Evolutionary conservation across 2,888 invertebrate species (phyloP).

Genomic region (Falcaria lacertinaria): DNA sequence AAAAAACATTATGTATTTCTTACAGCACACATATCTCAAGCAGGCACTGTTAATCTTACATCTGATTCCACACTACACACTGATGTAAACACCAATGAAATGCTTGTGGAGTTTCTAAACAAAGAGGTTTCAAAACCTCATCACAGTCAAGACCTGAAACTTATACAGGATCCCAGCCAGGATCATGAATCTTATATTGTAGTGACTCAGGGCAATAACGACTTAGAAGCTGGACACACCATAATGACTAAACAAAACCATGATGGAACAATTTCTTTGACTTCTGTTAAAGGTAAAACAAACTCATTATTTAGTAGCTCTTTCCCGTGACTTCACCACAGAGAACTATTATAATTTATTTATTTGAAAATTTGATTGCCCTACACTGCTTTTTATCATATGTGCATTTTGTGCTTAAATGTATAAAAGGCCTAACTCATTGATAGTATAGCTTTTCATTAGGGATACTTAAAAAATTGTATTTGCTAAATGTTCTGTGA

Average conservation of each 20-base stretch:
- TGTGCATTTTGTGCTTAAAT: too few species aligned
- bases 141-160: slow-evolving; percentile 47
- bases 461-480: too few species aligned
- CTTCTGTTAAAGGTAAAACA: slow-evolving; percentile 12
- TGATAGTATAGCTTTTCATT: too few species aligned
- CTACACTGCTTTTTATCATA: too few species aligned
- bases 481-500: too few species aligned
- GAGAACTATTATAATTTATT: too few species aligned
- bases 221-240: slow-evolving; percentile 28
- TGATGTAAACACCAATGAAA: slow-evolving; percentile 26
- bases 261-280: slow-evolving; percentile 67
- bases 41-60: background rate
- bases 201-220: slow-evolving; percentile 36
- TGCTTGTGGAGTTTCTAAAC: slow-evolving; percentile 52
- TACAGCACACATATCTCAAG: slow-evolving; percentile 2
- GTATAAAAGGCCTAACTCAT: too few species aligned
- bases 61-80: slow-evolving; percentile 16
- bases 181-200: slow-evolving; percentile 45
- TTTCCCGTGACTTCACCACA: too few species aligned
- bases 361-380: too few species aligned
- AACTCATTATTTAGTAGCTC: too few species aligned
- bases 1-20: background rate
- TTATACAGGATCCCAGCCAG: slow-evolving; percentile 48
- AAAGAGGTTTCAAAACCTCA: slow-evolving; percentile 43
- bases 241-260: slow-evolving; percentile 63